Conservation (phyloP, 1,140 invertebrate species). For the Drosophila mayri region DNA sequence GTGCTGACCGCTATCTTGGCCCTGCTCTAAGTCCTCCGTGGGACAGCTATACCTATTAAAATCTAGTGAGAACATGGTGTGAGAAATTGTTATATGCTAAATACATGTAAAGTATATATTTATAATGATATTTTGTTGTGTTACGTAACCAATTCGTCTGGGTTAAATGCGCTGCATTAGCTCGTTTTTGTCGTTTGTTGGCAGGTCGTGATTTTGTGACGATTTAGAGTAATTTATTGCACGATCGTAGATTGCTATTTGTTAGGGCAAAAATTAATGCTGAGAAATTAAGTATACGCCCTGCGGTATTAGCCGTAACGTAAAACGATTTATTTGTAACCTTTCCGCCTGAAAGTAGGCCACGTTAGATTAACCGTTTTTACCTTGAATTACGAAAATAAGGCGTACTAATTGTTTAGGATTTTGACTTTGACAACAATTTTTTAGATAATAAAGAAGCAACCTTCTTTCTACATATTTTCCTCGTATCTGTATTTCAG, state of each 20-base stretch:
- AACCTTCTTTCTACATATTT: too few species aligned
- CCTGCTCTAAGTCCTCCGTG: slow-evolving; percentile 50
- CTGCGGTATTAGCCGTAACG: not conserved
- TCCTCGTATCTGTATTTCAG: too few species aligned
- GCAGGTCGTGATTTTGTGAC: slow-evolving; percentile 3
- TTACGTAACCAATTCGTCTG: slow-evolving; percentile 54
- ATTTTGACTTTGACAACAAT: too few species aligned
- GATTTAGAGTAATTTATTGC: not conserved
- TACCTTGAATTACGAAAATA: not conserved
- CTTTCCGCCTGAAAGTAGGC: slow-evolving; percentile 13
- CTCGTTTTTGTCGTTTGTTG: not conserved
- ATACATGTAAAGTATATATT: slow-evolving; percentile 74
- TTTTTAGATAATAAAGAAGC: too few species aligned
- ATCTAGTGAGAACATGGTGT: slow-evolving; percentile 57
- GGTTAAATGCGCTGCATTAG: not conserved
- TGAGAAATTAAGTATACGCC: slow-evolving; percentile 16
- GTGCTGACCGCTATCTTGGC: slow-evolving; percentile 78
- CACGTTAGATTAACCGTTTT: not conserved
- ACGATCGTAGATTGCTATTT: not conserved
- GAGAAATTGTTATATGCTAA: slow-evolving; percentile 55
- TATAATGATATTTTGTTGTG: slow-evolving; percentile 44
- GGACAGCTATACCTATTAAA: slow-evolving; percentile 30
- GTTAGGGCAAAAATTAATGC: not conserved
- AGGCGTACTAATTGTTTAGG: too few species aligned
- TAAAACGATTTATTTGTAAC: not conserved